A percentile compares a stretch with the other conserved stretches of the same genome.
Conservation (phyloP, 2,113 vertebrate species). For the Brachyhypopomus occidentalis region DNA sequence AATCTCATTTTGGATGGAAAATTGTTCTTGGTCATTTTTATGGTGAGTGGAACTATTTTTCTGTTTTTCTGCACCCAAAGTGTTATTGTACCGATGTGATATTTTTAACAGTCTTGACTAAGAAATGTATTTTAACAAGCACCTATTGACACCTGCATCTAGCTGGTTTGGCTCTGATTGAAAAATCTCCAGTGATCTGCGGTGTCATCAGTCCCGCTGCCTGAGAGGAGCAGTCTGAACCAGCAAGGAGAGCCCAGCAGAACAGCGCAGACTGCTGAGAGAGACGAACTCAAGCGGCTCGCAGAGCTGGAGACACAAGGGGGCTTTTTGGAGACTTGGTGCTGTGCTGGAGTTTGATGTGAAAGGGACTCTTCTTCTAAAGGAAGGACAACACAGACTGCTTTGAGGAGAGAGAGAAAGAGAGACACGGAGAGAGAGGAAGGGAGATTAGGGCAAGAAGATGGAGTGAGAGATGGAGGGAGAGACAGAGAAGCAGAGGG, state of each 20-base stretch:
- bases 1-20: too few relatives aligned
- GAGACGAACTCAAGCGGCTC: neutral
- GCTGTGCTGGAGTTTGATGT: slow-evolving; percentile 3
- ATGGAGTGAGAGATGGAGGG: neutral
- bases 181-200: neutral
- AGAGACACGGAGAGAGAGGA: neutral
- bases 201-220: neutral
- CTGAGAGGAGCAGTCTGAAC: neutral
- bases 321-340: neutral
- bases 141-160: too few relatives aligned
- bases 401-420: neutral
- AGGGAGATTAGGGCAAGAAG: neutral
- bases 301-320: neutral
- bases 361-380: slow-evolving; percentile 13
- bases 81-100: too few relatives aligned
- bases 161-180: too few relatives aligned
- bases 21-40: too few relatives aligned
- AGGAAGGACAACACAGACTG: neutral
- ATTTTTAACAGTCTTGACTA: too few relatives aligned
- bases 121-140: too few relatives aligned
- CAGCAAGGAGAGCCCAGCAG: too few relatives aligned
- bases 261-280: neutral
- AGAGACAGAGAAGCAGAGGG: neutral
- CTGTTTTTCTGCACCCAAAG: too few relatives aligned
- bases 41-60: too few relatives aligned